Evolutionary conservation across 2,888 invertebrate species (phyloP).

Genomic region (Heliconius cydno): DNA sequence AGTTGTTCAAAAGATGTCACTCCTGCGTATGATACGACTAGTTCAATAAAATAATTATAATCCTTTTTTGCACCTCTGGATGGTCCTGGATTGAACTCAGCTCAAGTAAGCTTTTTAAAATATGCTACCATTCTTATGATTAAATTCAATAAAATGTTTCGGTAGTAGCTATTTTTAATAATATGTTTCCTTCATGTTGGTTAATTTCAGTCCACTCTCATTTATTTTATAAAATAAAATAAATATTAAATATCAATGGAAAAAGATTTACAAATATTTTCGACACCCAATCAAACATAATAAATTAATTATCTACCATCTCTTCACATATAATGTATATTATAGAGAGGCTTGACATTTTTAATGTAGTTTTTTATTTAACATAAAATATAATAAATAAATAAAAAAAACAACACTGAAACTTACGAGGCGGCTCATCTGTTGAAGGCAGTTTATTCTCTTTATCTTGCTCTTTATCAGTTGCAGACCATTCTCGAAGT

Average conservation of each 20-base stretch:
- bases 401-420: not conserved
- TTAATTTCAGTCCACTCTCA: not conserved
- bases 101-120: not conserved
- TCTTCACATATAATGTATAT: not conserved
- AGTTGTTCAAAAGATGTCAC: not conserved
- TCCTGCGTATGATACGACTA: not conserved
- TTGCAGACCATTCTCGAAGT: constrained; percentile 69
- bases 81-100: not conserved
- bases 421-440: constrained; percentile 92
- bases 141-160: not conserved
- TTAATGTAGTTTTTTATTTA: not conserved
- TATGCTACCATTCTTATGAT: not conserved
- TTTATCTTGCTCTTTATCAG: constrained; percentile 76
- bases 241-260: not conserved
- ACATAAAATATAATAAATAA: not conserved
- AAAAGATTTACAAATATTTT: too few relatives aligned
- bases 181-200: constrained; percentile 1
- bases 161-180: not conserved
- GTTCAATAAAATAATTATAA: not conserved
- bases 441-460: constrained; percentile 80
- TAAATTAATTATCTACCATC: not conserved
- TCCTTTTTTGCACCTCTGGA: not conserved
- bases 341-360: not conserved
- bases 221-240: not conserved
- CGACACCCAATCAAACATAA: not conserved